phyloP scores from a whole-genome alignment of 2,113 vertebrate genomes.

The Lagenorhynchus albirostris region DNA sequence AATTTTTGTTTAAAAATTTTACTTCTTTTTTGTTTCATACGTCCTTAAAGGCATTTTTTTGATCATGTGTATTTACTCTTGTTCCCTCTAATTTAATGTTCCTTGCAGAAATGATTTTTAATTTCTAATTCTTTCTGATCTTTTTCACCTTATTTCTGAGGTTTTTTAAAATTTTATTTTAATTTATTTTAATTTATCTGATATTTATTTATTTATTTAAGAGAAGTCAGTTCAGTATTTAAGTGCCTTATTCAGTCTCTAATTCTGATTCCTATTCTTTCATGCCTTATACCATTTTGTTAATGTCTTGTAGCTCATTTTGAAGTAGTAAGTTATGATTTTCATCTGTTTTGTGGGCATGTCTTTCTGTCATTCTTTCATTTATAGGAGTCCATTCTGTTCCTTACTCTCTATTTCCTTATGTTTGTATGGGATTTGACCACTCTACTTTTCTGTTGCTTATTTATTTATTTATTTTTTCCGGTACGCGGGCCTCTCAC shows the following conservation, averaged over 20 bases:
- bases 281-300: not conserved
- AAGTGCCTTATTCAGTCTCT: not conserved
- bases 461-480: not conserved
- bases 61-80: not conserved
- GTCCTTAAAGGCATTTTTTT: not conserved
- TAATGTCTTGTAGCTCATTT: not conserved
- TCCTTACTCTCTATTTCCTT: not conserved
- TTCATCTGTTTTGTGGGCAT: not conserved
- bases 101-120: not conserved
- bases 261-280: not conserved
- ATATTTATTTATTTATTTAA: too few relatives aligned
- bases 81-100: not conserved
- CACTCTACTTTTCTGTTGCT: not conserved
- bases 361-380: not conserved
- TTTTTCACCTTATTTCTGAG: not conserved
- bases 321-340: not conserved
- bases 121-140: not conserved
- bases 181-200: too few relatives aligned
- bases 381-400: not conserved
- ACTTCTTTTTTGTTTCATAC: not conserved
- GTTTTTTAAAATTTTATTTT: not conserved
- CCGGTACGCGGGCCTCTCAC: too few relatives aligned
- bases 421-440: not conserved
- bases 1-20: not conserved
- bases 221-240: too few relatives aligned